phyloP scores from a whole-genome alignment of 1,140 invertebrate genomes.

The Pogonomyrmex californicus region DNA sequence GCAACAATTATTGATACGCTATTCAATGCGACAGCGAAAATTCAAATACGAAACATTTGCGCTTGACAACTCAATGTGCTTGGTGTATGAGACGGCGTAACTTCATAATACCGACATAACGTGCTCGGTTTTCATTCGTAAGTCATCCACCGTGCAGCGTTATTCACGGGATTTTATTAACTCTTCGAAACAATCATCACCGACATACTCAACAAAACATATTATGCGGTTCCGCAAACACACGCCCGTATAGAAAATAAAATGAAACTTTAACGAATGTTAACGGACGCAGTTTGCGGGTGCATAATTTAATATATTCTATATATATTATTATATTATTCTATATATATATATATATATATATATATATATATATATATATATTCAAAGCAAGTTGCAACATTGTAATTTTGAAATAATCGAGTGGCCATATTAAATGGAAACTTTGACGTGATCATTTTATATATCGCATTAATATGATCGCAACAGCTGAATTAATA shows the following conservation, averaged over 20 bases:
- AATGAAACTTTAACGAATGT: slow-evolving; percentile 34
- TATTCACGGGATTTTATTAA: slow-evolving; percentile 39
- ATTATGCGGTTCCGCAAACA: slow-evolving; percentile 13
- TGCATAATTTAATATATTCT: slow-evolving; percentile 49
- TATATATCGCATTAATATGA: slow-evolving; percentile 1
- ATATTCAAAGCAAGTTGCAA: not conserved
- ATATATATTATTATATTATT: slow-evolving; percentile 33
- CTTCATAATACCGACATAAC: slow-evolving; percentile 13
- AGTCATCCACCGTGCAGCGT: not conserved
- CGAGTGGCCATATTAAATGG: slow-evolving; percentile 13
- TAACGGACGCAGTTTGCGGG: slow-evolving; percentile 2
- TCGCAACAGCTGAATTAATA: not conserved
- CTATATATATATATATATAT: not conserved
- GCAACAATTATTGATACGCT: slow-evolving; percentile 40
- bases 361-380: too few species aligned
- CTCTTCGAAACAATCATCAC: slow-evolving; percentile 22
- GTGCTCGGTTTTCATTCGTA: slow-evolving; percentile 26
- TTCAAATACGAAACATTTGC: slow-evolving; percentile 34
- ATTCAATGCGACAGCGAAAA: slow-evolving; percentile 27
- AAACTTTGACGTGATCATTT: slow-evolving; percentile 17
- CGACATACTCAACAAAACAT: not conserved
- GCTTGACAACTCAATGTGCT: slow-evolving; percentile 10
- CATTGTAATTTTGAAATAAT: slow-evolving; percentile 44
- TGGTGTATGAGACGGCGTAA: not conserved
- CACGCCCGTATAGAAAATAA: slow-evolving; percentile 3